These are phyloP conservation scores for Ibidorhyncha struthersii DNA, from an alignment of 2,113 vertebrate species.

Conservation along the genomic window DNA sequence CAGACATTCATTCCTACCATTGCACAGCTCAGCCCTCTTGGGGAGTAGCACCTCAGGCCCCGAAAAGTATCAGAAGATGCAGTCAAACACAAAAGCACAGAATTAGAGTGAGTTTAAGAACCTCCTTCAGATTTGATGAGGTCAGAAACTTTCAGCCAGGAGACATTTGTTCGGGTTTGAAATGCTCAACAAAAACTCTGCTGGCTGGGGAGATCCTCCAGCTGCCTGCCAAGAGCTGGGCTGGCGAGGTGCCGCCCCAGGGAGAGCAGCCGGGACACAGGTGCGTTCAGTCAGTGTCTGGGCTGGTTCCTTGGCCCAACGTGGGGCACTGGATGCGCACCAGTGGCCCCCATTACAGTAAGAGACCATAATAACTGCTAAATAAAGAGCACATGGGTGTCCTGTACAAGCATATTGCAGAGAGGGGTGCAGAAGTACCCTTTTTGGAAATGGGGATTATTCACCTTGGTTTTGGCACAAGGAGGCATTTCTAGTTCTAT, in stretches of 20 bases:
- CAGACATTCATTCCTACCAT: accelerated
- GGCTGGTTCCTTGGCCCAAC: neutral
- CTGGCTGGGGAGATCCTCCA: neutral
- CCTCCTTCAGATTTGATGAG: neutral
- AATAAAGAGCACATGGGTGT: no score
- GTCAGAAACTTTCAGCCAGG: neutral
- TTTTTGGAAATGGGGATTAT: neutral
- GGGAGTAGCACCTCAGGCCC: neutral
- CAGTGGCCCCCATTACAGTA: accelerated
- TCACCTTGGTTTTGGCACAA: neutral
- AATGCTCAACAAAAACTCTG: neutral
- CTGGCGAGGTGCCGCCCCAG: neutral
- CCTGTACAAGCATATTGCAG: accelerated
- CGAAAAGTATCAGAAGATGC: neutral
- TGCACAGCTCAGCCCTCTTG: neutral
- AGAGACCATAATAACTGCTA: neutral
- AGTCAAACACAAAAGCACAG: neutral
- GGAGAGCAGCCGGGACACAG: neutral
- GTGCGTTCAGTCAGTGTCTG: neutral
- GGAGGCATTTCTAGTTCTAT: neutral
- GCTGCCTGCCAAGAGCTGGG: neutral
- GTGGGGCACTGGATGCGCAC: neutral
- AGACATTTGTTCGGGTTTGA: neutral
- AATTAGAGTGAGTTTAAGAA: neutral
- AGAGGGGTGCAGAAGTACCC: accelerated